Conservation (phyloP, 2,888 invertebrate genomes). For the Coleophora deauratella region DNA sequence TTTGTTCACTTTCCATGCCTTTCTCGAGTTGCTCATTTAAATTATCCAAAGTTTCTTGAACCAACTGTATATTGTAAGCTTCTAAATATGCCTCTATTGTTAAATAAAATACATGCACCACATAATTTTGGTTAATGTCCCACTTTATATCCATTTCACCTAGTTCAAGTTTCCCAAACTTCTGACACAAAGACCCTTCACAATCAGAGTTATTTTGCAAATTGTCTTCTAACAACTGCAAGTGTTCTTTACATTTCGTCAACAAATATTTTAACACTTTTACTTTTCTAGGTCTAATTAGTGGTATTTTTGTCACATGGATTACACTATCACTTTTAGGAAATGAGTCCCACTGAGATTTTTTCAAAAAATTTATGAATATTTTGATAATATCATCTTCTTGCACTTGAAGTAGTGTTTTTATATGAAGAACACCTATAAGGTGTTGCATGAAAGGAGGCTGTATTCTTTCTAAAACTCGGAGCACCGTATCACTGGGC, state of each 20-base stretch:
- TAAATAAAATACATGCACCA: conserved; percentile 40
- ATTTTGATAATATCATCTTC: conserved; percentile 38
- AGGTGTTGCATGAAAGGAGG: conserved; percentile 48
- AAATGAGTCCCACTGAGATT: conserved; percentile 32
- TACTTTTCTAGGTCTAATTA: conserved; percentile 23
- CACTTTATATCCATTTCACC: background rate
- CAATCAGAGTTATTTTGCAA: too few relatives aligned
- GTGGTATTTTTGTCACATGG: conserved; percentile 21
- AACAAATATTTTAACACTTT: conserved; percentile 29
- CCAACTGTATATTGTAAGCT: conserved; percentile 39
- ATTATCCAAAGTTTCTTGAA: conserved; percentile 40
- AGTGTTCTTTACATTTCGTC: conserved; percentile 23
- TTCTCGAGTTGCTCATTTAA: conserved; percentile 35
- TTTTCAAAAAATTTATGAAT: conserved; percentile 35
- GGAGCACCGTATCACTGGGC: conserved; percentile 38
- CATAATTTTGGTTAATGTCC: conserved; percentile 25
- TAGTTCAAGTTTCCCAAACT: background rate
- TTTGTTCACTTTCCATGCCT: conserved; percentile 7
- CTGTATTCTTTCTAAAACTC: conserved; percentile 45
- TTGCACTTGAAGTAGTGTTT: conserved; percentile 29
- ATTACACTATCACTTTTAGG: conserved; percentile 21
- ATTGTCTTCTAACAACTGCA: background rate
- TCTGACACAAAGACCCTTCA: background rate
- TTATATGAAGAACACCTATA: conserved; percentile 35
- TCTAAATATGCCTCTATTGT: conserved; percentile 51